phyloP scores from a whole-genome alignment of 2,888 invertebrate species.

The Synergus gifuensis region DNA sequence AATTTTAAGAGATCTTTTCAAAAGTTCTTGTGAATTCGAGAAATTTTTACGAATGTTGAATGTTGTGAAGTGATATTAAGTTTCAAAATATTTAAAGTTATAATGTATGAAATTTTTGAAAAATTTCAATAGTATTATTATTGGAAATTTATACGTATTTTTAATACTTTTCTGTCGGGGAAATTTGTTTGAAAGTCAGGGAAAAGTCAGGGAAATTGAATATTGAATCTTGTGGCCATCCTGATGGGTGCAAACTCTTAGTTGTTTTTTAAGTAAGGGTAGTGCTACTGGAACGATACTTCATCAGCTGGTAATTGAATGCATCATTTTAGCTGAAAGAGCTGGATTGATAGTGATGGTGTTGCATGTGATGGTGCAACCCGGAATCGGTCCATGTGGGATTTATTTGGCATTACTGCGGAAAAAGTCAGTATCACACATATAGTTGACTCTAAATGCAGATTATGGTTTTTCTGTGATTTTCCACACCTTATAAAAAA shows the following conservation, averaged over 20 bases:
- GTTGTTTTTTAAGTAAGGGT: constrained; percentile 59
- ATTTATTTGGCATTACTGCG: neutral
- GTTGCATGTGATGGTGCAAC: constrained; percentile 56
- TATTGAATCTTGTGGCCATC: no score
- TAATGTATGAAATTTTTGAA: no score
- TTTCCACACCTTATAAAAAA: neutral
- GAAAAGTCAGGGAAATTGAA: no score
- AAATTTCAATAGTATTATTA: no score
- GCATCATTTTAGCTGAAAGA: constrained; percentile 58
- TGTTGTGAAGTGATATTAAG: constrained; percentile 63
- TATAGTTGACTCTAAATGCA: neutral
- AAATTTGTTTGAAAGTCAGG: no score
- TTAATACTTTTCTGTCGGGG: no score
- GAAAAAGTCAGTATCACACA: neutral
- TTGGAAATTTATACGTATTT: no score
- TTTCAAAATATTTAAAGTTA: constrained; percentile 42
- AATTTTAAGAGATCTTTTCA: no score
- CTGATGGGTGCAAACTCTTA: constrained; percentile 60
- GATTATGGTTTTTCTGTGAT: constrained; percentile 1
- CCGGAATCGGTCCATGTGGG: constrained; percentile 49
- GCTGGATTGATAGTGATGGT: constrained; percentile 44
- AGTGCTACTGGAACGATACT: constrained; percentile 49
- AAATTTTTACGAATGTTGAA: no score
- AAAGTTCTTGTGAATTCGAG: no score
- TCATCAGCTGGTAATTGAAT: constrained; percentile 58